phyloP scores from a whole-genome alignment of 1,140 invertebrate species.

The Theocolax elegans region DNA sequence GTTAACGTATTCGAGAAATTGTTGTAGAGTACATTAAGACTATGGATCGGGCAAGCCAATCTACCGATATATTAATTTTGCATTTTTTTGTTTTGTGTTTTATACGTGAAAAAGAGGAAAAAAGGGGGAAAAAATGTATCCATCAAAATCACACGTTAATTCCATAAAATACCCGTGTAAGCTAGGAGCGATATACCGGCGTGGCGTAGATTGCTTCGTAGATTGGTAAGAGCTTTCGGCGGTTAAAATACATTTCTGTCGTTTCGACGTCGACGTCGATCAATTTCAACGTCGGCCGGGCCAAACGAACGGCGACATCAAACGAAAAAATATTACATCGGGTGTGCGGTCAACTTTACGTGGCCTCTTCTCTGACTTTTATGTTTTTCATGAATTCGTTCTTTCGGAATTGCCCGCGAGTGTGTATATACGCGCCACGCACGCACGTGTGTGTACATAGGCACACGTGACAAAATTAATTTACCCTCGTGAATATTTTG shows the following conservation, averaged over 20 bases:
- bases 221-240: conserved; percentile 26
- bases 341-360: not conserved
- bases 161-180: conserved; percentile 12
- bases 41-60: too few species aligned
- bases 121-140: not conserved
- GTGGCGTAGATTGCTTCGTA: conserved; percentile 5
- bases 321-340: conserved; percentile 31
- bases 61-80: too few species aligned
- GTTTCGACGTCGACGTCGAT: conserved; percentile 16
- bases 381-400: conserved; percentile 19
- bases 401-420: conserved; percentile 18
- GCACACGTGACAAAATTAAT: conserved; percentile 16
- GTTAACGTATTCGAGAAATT: too few species aligned
- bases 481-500: conserved; percentile 12
- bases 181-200: not conserved
- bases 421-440: too few species aligned
- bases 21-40: too few species aligned
- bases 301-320: not conserved
- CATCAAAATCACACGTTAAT: conserved; percentile 4
- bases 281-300: conserved; percentile 32
- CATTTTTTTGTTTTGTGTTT: too few species aligned
- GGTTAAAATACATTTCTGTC: conserved; percentile 26
- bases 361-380: not conserved
- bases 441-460: too few species aligned
- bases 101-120: too few species aligned